Conservation (phyloP, 2,113 vertebrate genomes). For the Candoia aspera region DNA sequence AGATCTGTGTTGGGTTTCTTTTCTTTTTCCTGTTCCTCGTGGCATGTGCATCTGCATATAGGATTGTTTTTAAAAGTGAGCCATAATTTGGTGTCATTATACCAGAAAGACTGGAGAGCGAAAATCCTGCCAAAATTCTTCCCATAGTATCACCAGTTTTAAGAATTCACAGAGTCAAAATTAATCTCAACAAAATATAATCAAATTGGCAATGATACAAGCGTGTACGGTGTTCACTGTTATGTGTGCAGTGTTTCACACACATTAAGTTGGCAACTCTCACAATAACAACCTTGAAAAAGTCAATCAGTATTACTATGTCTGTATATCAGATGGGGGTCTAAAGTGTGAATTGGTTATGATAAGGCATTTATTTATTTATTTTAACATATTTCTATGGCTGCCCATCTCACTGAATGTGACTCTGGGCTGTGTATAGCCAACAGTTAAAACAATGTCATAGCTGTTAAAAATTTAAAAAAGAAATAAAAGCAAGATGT, state of each 20-base stretch:
- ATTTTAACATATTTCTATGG: no score
- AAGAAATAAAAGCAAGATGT: no score
- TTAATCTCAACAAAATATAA: background rate
- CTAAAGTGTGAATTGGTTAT: background rate
- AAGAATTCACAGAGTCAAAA: background rate
- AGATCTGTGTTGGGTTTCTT: background rate
- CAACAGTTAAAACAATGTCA: no score
- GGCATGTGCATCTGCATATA: background rate
- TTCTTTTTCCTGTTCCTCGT: background rate
- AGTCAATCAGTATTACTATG: background rate
- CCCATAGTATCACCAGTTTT: background rate
- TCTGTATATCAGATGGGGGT: background rate
- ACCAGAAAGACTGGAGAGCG: background rate
- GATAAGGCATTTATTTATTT: background rate
- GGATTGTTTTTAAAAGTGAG: background rate
- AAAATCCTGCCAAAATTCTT: background rate
- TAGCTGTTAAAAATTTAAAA: no score
- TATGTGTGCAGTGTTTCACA: background rate
- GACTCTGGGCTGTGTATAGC: no score
- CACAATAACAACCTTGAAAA: background rate
- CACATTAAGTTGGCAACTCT: background rate
- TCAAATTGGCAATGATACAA: background rate
- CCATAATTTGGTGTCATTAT: background rate
- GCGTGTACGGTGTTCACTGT: background rate
- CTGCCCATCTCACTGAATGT: no score